These are phyloP conservation scores for Darevskia mixta DNA, from an alignment of 2,797 vertebrate species.

Conservation along the genomic window DNA sequence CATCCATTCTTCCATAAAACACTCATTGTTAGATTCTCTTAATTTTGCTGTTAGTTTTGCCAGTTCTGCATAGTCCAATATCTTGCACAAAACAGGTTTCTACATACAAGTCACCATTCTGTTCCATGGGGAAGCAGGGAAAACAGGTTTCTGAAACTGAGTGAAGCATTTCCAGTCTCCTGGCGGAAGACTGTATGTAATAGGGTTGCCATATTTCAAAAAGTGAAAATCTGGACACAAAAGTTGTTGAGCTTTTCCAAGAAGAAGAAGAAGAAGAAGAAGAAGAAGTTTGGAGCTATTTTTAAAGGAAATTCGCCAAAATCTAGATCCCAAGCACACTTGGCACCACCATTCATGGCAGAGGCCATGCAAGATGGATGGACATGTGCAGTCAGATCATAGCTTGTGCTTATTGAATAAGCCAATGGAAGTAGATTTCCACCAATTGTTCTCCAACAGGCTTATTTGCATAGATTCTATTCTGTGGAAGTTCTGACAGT, in stretches of 20 bases:
- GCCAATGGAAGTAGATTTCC: neutral
- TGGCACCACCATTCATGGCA: neutral
- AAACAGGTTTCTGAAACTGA: neutral
- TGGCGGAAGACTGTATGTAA: neutral
- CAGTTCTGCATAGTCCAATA: too few relatives aligned
- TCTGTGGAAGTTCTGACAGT: neutral
- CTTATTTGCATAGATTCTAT: neutral
- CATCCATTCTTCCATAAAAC: too few relatives aligned
- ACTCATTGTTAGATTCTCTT: too few relatives aligned
- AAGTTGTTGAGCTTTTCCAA: too few relatives aligned
- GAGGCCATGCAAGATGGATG: neutral
- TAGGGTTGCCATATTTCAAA: too few relatives aligned
- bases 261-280: too few relatives aligned
- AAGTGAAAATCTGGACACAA: too few relatives aligned
- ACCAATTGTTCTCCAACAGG: neutral
- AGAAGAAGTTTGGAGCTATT: too few relatives aligned
- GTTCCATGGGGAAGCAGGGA: neutral
- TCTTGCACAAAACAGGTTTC: neutral
- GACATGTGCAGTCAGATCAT: neutral
- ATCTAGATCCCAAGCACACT: neutral
- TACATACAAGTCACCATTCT: neutral
- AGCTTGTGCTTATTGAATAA: neutral
- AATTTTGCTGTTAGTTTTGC: too few relatives aligned
- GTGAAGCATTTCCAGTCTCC: too few relatives aligned
- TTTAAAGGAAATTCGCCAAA: too few relatives aligned